Conservation (phyloP, 2,888 invertebrate species). For the Andrena chrysosceles region DNA sequence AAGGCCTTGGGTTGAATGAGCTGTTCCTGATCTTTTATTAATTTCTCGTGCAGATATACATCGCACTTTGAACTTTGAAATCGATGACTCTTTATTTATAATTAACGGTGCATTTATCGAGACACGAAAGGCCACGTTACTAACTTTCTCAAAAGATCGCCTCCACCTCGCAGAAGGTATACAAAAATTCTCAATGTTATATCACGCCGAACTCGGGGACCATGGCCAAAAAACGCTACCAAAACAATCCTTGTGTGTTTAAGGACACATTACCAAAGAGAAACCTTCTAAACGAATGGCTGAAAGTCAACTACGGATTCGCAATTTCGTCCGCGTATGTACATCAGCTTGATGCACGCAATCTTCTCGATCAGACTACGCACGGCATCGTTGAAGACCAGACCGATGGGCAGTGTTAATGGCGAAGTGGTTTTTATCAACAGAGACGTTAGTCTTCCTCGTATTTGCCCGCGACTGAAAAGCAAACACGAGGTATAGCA, state of each 20-base stretch:
- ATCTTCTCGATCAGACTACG: not conserved
- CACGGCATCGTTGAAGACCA: not conserved
- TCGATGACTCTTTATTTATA: no score
- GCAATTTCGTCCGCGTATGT: not conserved
- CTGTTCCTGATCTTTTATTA: not conserved
- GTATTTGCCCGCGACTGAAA: conserved; percentile 38
- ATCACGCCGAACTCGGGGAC: no score
- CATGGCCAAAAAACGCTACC: no score
- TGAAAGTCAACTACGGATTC: not conserved
- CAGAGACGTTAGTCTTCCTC: conserved; percentile 1
- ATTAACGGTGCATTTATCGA: no score
- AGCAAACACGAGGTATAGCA: conserved; percentile 41
- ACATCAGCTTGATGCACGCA: not conserved
- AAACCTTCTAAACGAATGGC: not conserved
- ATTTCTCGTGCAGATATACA: not conserved
- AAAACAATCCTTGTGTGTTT: no score
- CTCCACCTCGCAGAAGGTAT: no score
- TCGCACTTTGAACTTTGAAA: no score
- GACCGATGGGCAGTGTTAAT: conserved; percentile 1
- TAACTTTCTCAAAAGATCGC: no score
- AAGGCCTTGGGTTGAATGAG: not conserved
- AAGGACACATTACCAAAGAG: no score
- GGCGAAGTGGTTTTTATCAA: not conserved
- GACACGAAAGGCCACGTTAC: not conserved
- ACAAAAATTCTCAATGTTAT: no score